These are phyloP conservation scores for Lissonota sp. DNA, from an alignment of 2,888 invertebrate species.

Conservation along the genomic window DNA sequence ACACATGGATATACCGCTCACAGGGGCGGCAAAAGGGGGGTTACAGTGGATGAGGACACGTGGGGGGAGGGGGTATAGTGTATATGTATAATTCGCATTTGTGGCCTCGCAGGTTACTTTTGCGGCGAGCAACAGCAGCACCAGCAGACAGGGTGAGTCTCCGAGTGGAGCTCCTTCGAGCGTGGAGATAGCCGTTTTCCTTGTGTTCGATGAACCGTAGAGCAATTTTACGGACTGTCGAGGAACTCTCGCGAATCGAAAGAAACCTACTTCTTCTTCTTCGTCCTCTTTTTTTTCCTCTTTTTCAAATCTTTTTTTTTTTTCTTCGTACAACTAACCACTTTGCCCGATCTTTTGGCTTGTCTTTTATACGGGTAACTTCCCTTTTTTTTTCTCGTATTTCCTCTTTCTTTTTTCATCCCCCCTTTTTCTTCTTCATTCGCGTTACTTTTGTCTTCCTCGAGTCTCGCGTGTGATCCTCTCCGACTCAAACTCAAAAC, in stretches of 20 bases:
- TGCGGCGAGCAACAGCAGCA: constrained; percentile 60
- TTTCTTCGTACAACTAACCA: constrained; percentile 64
- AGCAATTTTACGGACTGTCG: constrained; percentile 72
- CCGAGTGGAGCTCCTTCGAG: constrained; percentile 65
- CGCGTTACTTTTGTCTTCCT: constrained; percentile 27
- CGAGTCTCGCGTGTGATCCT: constrained; percentile 32
- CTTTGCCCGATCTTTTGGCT: constrained; percentile 64
- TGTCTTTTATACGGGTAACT: constrained; percentile 49
- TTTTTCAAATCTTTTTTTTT: constrained; percentile 3
- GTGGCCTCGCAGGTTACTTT: constrained; percentile 67
- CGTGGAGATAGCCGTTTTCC: constrained; percentile 70
- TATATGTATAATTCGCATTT: constrained; percentile 62
- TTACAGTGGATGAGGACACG: background rate
- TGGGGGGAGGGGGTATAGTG: constrained; percentile 8
- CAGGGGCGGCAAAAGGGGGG: constrained; percentile 23
- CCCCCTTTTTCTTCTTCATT: constrained; percentile 25
- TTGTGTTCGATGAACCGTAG: constrained; percentile 70
- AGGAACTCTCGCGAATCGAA: constrained; percentile 70
- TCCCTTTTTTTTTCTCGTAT: constrained; percentile 42
- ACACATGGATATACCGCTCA: constrained; percentile 47
- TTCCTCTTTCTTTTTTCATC: constrained; percentile 4
- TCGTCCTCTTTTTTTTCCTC: constrained; percentile 31
- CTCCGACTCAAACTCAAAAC: constrained; percentile 40
- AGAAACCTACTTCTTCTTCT: constrained; percentile 56
- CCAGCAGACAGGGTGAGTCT: constrained; percentile 64